A percentile compares a stretch with the other conserved stretches of the same genome.
Evolutionary conservation across 2,888 invertebrate species (phyloP).

Genomic region (Notodromas monacha): DNA sequence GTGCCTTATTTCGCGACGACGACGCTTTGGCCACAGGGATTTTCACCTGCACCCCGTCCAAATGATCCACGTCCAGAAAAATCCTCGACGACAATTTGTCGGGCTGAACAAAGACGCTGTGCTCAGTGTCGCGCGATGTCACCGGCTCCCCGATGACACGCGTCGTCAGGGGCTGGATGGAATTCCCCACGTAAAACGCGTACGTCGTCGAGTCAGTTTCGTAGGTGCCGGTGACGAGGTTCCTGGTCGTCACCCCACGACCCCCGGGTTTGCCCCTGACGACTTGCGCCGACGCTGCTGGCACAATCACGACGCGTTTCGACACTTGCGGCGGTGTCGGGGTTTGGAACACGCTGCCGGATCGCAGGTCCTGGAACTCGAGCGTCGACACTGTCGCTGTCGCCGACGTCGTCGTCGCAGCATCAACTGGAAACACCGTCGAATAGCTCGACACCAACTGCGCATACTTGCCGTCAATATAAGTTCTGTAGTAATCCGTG

Average conservation of each 20-base stretch:
- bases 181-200: constrained; percentile 14
- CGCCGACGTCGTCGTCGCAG: constrained; percentile 12
- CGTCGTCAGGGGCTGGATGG: constrained; percentile 7
- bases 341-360: constrained; percentile 8
- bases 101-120: too few relatives aligned
- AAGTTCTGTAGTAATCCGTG: constrained; percentile 15
- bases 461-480: constrained; percentile 16
- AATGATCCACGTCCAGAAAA: background rate
- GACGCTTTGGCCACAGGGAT: background rate
- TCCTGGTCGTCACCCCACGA: constrained; percentile 12
- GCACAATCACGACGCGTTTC: constrained; percentile 7
- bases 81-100: background rate
- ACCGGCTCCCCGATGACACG: background rate
- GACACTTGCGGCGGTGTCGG: too few relatives aligned
- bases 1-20: background rate
- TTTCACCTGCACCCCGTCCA: background rate
- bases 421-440: constrained; percentile 12
- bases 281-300: constrained; percentile 4
- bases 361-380: constrained; percentile 10
- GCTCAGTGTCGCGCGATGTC: too few relatives aligned
- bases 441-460: constrained; percentile 15
- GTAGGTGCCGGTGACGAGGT: constrained; percentile 14
- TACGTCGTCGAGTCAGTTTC: constrained; percentile 13
- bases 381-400: too few relatives aligned
- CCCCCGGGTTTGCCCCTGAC: background rate